Evolutionary conservation across 2,797 vertebrate species (phyloP).

Genomic region (Myotis vivesi): DNA sequence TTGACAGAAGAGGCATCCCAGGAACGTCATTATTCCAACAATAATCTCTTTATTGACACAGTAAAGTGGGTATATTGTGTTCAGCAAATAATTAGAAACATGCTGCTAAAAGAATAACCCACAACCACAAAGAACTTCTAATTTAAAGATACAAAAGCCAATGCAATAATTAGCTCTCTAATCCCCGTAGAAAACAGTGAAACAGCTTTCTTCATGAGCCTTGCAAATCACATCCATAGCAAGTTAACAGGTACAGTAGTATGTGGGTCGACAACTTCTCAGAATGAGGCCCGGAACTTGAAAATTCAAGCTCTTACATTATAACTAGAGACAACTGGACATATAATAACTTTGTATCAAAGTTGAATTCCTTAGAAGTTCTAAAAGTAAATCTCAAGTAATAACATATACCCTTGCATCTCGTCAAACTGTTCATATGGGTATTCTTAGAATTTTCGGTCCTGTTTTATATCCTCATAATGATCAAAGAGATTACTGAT

Average conservation of each 20-base stretch:
- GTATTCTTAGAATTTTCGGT: background rate
- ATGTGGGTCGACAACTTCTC: conserved; percentile 21
- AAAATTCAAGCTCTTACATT: conserved; percentile 29
- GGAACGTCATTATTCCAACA: conserved; percentile 70
- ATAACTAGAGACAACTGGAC: conserved; percentile 26
- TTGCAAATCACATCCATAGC: conserved; percentile 56
- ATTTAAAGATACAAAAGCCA: conserved; percentile 72
- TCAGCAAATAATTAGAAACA: conserved; percentile 65
- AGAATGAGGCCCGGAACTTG: conserved; percentile 36
- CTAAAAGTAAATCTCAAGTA: background rate
- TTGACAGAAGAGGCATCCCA: conserved; percentile 73
- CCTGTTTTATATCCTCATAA: background rate
- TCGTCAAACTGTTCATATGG: background rate
- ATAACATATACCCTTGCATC: background rate
- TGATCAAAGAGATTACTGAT: background rate
- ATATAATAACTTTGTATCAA: background rate
- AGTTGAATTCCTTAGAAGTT: conserved; percentile 35
- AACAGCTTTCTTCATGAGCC: conserved; percentile 60
- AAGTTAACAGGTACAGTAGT: conserved; percentile 53
- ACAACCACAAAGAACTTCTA: conserved; percentile 59
- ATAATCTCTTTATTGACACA: conserved; percentile 74
- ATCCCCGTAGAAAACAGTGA: conserved; percentile 70
- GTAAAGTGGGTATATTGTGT: conserved; percentile 63
- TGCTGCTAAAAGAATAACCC: conserved; percentile 68
- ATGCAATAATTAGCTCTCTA: conserved; percentile 62